Conservation (phyloP, 2,113 vertebrate genomes). For the Sturnira hondurensis region DNA sequence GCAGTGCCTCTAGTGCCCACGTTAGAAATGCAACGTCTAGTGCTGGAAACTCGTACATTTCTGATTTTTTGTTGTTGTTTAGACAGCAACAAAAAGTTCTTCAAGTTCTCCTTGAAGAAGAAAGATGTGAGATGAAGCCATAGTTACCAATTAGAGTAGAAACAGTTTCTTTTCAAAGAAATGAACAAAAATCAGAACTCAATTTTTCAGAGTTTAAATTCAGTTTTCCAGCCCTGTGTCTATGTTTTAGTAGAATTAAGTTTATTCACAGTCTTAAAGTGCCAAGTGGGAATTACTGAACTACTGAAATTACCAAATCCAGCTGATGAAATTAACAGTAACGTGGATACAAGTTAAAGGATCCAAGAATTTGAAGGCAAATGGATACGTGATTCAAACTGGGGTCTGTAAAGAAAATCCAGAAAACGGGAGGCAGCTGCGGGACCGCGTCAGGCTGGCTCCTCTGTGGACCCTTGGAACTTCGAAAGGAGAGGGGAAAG, state of each 20-base stretch:
- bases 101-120: neutral
- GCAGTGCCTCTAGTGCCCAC: neutral
- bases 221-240: neutral
- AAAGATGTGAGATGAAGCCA: neutral
- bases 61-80: neutral
- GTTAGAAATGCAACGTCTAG: neutral
- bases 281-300: neutral
- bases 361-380: neutral
- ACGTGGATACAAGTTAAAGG: neutral
- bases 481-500: neutral
- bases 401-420: neutral
- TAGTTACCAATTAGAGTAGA: neutral
- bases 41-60: neutral
- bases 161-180: neutral
- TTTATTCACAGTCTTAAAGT: neutral
- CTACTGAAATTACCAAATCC: neutral
- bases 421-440: neutral
- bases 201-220: neutral
- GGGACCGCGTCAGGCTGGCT: neutral
- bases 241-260: neutral
- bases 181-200: neutral
- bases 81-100: neutral
- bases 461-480: neutral
- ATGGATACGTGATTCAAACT: neutral
- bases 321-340: neutral